phyloP scores from a whole-genome alignment of 2,797 vertebrate species.

The Erethizon dorsatum region DNA sequence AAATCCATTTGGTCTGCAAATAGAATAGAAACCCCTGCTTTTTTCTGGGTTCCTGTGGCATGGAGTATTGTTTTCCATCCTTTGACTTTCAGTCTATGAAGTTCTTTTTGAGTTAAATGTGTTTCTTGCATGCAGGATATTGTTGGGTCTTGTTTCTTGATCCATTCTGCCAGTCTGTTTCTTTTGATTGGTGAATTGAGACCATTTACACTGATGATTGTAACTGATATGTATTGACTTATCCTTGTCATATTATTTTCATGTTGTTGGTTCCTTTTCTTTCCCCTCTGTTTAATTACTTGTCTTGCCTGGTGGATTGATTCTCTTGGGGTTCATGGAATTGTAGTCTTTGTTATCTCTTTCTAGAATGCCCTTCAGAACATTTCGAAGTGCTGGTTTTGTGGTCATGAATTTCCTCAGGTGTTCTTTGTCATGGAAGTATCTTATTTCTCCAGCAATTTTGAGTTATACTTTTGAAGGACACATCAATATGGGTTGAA shows the following conservation, averaged over 20 bases:
- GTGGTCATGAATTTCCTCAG: background rate
- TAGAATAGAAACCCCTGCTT: background rate
- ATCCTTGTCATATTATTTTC: background rate
- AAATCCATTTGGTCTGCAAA: background rate
- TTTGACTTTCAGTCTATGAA: background rate
- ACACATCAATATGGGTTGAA: background rate
- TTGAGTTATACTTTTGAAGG: background rate
- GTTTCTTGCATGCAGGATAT: too few species aligned
- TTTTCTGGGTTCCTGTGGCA: background rate
- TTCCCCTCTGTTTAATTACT: background rate
- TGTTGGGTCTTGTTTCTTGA: background rate
- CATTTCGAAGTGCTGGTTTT: background rate
- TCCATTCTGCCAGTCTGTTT: background rate
- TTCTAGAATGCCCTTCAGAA: background rate
- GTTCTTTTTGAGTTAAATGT: background rate
- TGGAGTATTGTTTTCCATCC: background rate
- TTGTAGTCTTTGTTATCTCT: background rate
- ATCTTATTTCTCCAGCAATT: background rate
- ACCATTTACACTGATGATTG: background rate
- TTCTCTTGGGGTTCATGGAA: background rate
- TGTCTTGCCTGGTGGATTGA: background rate
- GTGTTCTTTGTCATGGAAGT: background rate
- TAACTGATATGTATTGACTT: background rate
- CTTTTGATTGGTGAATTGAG: background rate
- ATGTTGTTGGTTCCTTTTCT: background rate